phyloP scores from a whole-genome alignment of 2,888 invertebrate species.

The Acheta domesticus region DNA sequence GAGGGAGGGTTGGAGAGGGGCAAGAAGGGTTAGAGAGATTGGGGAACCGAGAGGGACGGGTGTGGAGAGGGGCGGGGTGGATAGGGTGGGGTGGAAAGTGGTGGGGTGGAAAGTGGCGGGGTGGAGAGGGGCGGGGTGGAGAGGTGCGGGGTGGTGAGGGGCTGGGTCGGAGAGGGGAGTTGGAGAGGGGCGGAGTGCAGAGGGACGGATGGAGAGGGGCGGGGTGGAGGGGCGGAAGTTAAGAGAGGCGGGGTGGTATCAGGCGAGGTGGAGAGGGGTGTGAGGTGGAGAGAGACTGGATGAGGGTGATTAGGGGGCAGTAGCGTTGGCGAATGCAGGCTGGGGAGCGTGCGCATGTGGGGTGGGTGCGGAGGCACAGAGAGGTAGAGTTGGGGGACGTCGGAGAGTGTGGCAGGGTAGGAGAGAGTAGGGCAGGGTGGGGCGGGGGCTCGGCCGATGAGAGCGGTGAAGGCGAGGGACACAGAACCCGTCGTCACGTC shows the following conservation, averaged over 20 bases:
- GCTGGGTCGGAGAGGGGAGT: no score
- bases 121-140: not conserved
- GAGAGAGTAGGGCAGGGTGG: not conserved
- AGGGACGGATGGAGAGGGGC: not conserved
- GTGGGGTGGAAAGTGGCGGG: no score
- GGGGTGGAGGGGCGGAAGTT: not conserved
- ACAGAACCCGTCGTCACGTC: not conserved
- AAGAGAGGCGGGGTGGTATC: no score
- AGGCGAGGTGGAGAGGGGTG: not conserved
- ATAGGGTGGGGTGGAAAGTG: no score
- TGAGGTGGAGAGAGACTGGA: fast-evolving
- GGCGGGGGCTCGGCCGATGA: not conserved
- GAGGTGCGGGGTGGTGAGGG: no score
- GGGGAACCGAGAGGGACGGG: not conserved
- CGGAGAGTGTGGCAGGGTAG: not conserved
- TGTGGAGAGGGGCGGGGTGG: no score
- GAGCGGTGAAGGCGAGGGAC: not conserved
- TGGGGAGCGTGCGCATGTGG: not conserved
- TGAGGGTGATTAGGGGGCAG: not conserved
- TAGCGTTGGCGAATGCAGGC: not conserved
- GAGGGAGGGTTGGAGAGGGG: not conserved
- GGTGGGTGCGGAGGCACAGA: not conserved
- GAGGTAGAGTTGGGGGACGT: not conserved
- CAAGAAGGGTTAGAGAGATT: no score
- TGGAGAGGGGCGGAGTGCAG: not conserved